Conservation (phyloP, 2,888 invertebrate species). For the Calliopum simillimum region DNA sequence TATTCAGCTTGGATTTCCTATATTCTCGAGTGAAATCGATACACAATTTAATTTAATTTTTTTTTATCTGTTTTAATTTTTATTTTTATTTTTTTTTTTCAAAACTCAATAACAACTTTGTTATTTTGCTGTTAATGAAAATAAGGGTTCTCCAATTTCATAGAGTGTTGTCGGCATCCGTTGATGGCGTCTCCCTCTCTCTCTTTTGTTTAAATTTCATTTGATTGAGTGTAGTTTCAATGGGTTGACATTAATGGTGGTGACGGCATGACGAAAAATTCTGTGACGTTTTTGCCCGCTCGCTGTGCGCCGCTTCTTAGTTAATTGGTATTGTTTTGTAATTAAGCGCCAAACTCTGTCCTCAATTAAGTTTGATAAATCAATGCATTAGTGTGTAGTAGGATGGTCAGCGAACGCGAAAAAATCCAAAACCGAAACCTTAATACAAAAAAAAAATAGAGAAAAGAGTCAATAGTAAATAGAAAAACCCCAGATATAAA, state of each 20-base stretch:
- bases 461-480: too few species aligned
- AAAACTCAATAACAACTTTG: neutral
- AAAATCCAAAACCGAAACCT: too few species aligned
- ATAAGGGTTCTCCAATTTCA: slow-evolving; percentile 22
- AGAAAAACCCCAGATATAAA: too few species aligned
- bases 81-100: slow-evolving; percentile 8
- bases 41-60: slow-evolving; percentile 9
- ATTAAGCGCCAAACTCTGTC: slow-evolving; percentile 22
- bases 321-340: slow-evolving; percentile 23
- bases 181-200: too few species aligned
- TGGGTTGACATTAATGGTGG: slow-evolving; percentile 11
- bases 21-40: slow-evolving; percentile 4
- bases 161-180: neutral
- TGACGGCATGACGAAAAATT: too few species aligned
- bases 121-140: neutral
- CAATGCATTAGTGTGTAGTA: neutral
- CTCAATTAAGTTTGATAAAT: slow-evolving; percentile 23
- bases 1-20: slow-evolving; percentile 25
- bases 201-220: neutral
- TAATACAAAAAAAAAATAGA: too few species aligned
- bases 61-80: neutral
- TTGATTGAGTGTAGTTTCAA: neutral
- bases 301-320: neutral
- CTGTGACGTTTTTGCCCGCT: too few species aligned
- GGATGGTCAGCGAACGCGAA: neutral